phyloP scores from a whole-genome alignment of 2,797 vertebrate species.

The Helostoma temminkii region DNA sequence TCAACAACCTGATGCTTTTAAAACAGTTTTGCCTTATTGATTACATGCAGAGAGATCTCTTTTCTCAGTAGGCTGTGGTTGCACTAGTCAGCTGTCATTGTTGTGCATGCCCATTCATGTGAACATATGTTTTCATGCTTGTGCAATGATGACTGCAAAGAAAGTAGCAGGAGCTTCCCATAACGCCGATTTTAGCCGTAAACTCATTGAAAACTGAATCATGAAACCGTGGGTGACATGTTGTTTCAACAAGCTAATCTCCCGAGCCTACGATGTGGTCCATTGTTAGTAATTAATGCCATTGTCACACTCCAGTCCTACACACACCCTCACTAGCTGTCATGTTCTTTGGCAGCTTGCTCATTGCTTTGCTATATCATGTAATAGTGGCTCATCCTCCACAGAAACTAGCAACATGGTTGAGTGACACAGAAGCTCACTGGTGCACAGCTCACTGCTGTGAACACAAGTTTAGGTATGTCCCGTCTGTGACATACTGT shows the following conservation, averaged over 20 bases:
- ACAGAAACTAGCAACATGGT: constrained; percentile 33
- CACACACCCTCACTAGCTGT: constrained; percentile 38
- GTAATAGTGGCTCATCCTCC: constrained; percentile 37
- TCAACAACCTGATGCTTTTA: constrained; percentile 36
- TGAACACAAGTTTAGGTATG: constrained; percentile 50
- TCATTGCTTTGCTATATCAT: constrained; percentile 48
- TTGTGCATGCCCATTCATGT: constrained; percentile 30
- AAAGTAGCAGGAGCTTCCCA: constrained; percentile 22
- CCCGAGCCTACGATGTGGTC: constrained; percentile 29
- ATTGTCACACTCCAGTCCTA: constrained; percentile 46
- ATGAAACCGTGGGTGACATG: constrained; percentile 26
- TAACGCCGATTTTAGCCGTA: constrained; percentile 6
- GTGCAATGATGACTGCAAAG: constrained; percentile 9
- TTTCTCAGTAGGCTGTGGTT: constrained; percentile 17
- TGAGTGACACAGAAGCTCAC: constrained; percentile 54
- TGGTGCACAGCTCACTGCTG: constrained; percentile 53
- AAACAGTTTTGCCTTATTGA: constrained; percentile 52
- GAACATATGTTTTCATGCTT: constrained; percentile 17
- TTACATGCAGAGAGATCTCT: constrained; percentile 35
- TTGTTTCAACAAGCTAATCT: constrained; percentile 55
- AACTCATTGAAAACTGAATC: constrained; percentile 23
- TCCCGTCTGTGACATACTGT: constrained; percentile 52
- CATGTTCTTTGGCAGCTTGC: constrained; percentile 57
- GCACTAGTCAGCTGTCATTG: constrained; percentile 24
- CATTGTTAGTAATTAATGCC: constrained; percentile 54